phyloP scores from a whole-genome alignment of 2,888 invertebrate genomes.

The Eristalis intricaria region DNA sequence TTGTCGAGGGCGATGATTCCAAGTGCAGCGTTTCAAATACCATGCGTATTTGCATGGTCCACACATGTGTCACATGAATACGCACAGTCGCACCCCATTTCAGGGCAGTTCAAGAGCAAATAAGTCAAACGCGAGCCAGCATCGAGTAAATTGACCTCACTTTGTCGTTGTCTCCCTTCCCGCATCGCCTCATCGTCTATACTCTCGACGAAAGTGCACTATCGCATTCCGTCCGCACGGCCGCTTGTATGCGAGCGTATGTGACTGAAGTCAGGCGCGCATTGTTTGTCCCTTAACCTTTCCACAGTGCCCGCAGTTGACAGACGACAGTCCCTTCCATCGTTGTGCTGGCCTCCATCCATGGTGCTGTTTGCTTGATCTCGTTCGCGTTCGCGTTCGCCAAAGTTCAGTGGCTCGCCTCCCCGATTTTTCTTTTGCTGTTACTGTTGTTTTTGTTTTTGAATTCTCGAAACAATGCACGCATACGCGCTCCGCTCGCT shows the following conservation, averaged over 20 bases:
- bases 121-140: not conserved
- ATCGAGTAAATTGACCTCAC: not conserved
- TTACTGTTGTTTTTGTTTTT: slow-evolving; percentile 17
- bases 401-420: slow-evolving; percentile 61
- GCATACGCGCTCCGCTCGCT: slow-evolving; percentile 6
- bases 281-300: slow-evolving; percentile 68
- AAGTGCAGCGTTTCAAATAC: not conserved
- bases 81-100: not conserved
- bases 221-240: slow-evolving; percentile 22
- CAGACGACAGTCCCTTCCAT: slow-evolving; percentile 30
- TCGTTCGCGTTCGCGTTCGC: slow-evolving; percentile 37
- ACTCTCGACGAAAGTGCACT: slow-evolving; percentile 9
- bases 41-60: not conserved
- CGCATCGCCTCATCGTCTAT: not conserved
- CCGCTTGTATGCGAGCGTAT: slow-evolving; percentile 20
- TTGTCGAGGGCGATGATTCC: not conserved
- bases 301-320: slow-evolving; percentile 35
- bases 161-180: not conserved
- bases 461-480: slow-evolving; percentile 39
- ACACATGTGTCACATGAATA: not conserved
- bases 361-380: slow-evolving; percentile 13
- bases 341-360: not conserved
- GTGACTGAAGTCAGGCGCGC: slow-evolving; percentile 48
- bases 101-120: not conserved
- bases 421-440: not conserved